Base-by-base conservation (phyloP, 2,888 invertebrate genomes). In the Herminia tarsipennalis region DNA sequence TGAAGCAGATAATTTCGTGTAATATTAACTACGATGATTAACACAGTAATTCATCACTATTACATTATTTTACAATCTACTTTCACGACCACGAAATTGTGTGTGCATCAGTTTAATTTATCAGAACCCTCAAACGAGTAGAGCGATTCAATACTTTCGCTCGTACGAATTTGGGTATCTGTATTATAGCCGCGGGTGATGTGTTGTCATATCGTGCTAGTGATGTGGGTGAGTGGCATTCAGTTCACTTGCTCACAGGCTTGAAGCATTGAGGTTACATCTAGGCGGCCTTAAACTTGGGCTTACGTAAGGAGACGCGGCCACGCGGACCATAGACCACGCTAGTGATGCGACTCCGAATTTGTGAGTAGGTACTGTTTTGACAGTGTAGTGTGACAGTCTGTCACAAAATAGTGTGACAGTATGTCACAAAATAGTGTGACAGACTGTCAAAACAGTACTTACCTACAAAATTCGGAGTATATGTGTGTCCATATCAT, bases 211-310 rank as follows among this genome's bases (percentile, higher is more conserved):
- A 50, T 20, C 9, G 5, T 17, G 3, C 18, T 18, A 20, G 17
- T 22, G 45, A 37, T 45, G 54, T 62, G 52, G 65, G 54, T 45
- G 52, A 43, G 44, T 43, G 52, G 40, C 43, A 60, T 66, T 70
- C 61, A 56, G 62, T 56, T 21, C 62, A 48, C 38, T 54, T 57
- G 67, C 63, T 63, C 51, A 38, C 27, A 38, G 45, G 33, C 38
- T 50, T 64, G 61, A 56, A 45, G 47, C 55, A 51, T 16, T 59
- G 60, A 53, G 56, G 54, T 55, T 57, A 62, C 73, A 71, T 66
- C 76, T 70, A 64, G 69, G 48, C 68, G 84, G 66, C 85, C 86
- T 86, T 85, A 85, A 86, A 86, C 87, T 86, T 86, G 83, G 46
- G 67, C 50, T 83, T 81, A 84, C 80, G 81, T 83, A 80, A 84